Base-by-base conservation (phyloP, 2,888 invertebrate genomes). In the Psococerastis gibbosa region DNA sequence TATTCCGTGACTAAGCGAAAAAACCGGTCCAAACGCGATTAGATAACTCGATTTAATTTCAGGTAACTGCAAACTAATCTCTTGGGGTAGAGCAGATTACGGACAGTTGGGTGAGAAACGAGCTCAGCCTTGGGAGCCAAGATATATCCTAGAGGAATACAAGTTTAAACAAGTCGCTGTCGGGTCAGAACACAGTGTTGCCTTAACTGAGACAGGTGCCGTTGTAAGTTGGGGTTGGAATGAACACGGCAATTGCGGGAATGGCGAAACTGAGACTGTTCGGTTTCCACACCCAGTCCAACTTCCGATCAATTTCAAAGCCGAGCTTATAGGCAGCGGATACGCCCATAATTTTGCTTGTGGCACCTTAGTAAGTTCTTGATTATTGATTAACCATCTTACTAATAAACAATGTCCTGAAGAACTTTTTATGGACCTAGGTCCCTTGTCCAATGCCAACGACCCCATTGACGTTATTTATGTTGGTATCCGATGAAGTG, bases 141-240 rank as follows among this genome's bases (percentile, higher is more conserved):
- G 47, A 18, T 31, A 15, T 18, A 33, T 54, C 17, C 27, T 49
- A 18, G 20, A 52, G 63, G 59, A 62, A 66, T 64, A 43, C 18
- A 65, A 62, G 54, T 63, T 76, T 3, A 59, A 60, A 49, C 69
- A 74, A 56, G 56, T 80, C 46, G 69, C 71, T 49, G 60, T 78
- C 51, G 87, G 87, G 2, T 81, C 85, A 1, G 85, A 87, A 54
- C 87, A 87, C 55, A 80, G 76, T 35, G 57, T 87, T 49, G 75
- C 78, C 48, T 60, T 81, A 49, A 55, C 58, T 52, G 69, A 66
- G 48, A 70, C 73, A 45, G 75, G 75, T 23, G 66, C 68, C 41
- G 57, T 85, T 4, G 75, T 73, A 55, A 71, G 78, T 16, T 88
- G 87, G 85, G 87, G 87, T 1, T 88, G 87, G 87, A 87, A 88